phyloP scores from a whole-genome alignment of 2,888 invertebrate genomes.

The Epistrophe eligans region DNA sequence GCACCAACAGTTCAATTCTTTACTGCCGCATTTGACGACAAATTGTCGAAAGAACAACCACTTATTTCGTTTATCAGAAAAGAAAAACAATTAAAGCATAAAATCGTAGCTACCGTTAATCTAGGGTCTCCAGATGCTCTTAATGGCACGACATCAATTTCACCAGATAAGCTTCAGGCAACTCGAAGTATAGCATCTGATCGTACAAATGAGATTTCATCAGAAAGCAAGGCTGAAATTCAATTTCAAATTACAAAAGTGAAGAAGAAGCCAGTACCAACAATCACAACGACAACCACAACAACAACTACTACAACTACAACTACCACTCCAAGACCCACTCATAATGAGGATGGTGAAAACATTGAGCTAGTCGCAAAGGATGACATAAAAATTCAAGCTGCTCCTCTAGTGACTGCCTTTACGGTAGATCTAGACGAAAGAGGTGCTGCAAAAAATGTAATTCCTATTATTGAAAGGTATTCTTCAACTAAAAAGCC shows the following conservation, averaged over 20 bases:
- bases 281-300: conserved; percentile 77
- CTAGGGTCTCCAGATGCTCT: conserved; percentile 73
- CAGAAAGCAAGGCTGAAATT: conserved; percentile 80
- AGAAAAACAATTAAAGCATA: conserved; percentile 79
- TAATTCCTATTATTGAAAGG: conserved; percentile 88
- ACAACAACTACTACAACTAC: conserved; percentile 85
- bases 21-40: conserved; percentile 84
- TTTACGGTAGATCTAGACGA: conserved; percentile 94
- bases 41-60: conserved; percentile 81
- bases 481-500: conserved; percentile 74
- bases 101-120: conserved; percentile 43
- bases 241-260: conserved; percentile 82
- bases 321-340: conserved; percentile 87
- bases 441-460: conserved; percentile 90
- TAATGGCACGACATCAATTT: conserved; percentile 38
- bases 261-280: conserved; percentile 76
- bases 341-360: conserved; percentile 88
- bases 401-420: conserved; percentile 92
- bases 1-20: conserved; percentile 86
- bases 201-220: conserved; percentile 81
- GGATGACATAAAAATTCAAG: conserved; percentile 91
- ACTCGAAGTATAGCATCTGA: conserved; percentile 82
- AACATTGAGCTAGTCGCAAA: conserved; percentile 88
- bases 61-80: conserved; percentile 81
- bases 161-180: conserved; percentile 80